These are phyloP conservation scores for Heliconius himera DNA, from an alignment of 1,140 invertebrate genomes.

Conservation along the genomic window DNA sequence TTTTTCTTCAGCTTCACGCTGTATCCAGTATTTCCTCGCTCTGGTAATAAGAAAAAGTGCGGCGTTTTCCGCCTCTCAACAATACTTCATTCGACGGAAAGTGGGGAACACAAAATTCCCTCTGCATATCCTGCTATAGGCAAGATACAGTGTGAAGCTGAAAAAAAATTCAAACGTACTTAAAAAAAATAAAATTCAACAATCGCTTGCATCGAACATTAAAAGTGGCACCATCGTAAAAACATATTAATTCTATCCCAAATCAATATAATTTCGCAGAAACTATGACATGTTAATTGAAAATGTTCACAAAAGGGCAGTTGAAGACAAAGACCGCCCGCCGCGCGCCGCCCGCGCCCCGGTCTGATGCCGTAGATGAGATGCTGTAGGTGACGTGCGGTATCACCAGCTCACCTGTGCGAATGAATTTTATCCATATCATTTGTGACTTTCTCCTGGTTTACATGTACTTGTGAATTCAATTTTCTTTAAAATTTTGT, in stretches of 20 bases:
- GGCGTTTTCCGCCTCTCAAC: too few species aligned
- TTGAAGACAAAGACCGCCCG: conserved; percentile 48
- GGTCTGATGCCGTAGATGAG: conserved; percentile 28
- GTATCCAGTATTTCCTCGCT: too few species aligned
- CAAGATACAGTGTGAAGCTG: too few species aligned
- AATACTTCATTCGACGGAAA: too few species aligned
- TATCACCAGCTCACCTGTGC: conserved; percentile 16
- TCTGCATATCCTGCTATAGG: too few species aligned
- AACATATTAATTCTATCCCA: not conserved
- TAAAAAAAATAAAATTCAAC: too few species aligned
- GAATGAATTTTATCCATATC: conserved; percentile 26
- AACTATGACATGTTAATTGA: conserved; percentile 59
- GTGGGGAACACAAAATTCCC: too few species aligned
- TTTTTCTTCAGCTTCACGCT: too few species aligned
- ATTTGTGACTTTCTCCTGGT: conserved; percentile 1
- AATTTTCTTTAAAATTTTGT: not conserved
- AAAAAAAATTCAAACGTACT: too few species aligned
- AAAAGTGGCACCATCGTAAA: not conserved
- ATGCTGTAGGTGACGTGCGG: conserved; percentile 44
- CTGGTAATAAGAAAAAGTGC: too few species aligned
- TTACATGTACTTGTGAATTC: not conserved
- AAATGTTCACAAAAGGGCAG: conserved; percentile 56
- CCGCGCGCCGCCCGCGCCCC: conserved; percentile 32
- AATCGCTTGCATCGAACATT: not conserved
- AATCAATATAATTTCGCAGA: conserved; percentile 23